A percentile compares a stretch with the other conserved stretches of the same genome.
These are phyloP conservation scores for Leucoma salicis DNA, from an alignment of 2,888 invertebrate species.

Conservation along the genomic window DNA sequence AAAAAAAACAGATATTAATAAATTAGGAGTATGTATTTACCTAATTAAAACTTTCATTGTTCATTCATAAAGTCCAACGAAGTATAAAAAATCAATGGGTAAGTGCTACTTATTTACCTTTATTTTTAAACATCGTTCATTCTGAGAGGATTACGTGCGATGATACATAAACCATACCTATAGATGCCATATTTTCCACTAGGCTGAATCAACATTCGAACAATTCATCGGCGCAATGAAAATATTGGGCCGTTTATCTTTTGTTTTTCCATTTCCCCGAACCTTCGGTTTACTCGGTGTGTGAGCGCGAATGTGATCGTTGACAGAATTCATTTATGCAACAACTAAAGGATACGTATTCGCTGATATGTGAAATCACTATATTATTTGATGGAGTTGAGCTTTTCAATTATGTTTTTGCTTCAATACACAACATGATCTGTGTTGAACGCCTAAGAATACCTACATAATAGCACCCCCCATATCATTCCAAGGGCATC, in stretches of 20 bases:
- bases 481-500: too few species aligned
- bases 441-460: too few species aligned
- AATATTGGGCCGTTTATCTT: conserved; percentile 74
- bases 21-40: too few species aligned
- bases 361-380: conserved; percentile 69
- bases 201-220: conserved; percentile 63
- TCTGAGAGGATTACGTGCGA: conserved; percentile 41
- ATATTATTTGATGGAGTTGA: conserved; percentile 50
- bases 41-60: too few species aligned
- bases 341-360: conserved; percentile 53
- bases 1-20: too few species aligned
- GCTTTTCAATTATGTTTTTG: conserved; percentile 35
- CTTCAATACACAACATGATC: not conserved
- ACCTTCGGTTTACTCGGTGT: conserved; percentile 49
- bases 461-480: too few species aligned
- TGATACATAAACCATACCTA: conserved; percentile 28
- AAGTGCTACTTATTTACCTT: conserved; percentile 24
- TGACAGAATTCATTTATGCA: conserved; percentile 71
- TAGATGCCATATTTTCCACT: conserved; percentile 63
- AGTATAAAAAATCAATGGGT: conserved; percentile 4
- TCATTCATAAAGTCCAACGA: too few species aligned
- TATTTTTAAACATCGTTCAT: conserved; percentile 47
- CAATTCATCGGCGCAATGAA: conserved; percentile 72
- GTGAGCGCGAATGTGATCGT: conserved; percentile 50
- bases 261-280: conserved; percentile 54